These are phyloP conservation scores for Teleogryllus occipitalis DNA, from an alignment of 1,140 invertebrate species.

Conservation along the genomic window DNA sequence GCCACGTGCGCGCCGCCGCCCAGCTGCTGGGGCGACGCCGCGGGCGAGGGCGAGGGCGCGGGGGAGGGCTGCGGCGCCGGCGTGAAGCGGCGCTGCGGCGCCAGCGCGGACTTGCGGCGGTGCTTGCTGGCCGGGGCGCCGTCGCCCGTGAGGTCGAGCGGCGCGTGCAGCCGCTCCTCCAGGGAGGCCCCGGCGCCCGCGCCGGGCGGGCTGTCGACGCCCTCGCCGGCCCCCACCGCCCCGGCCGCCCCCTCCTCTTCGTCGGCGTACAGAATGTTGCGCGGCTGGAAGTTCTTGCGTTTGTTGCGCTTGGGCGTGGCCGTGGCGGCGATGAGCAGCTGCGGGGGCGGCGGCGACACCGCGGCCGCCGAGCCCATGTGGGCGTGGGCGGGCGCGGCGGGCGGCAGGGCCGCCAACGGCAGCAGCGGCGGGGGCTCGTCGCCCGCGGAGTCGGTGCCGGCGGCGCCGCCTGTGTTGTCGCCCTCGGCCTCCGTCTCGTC, in stretches of 20 bases:
- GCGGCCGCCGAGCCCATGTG: neutral
- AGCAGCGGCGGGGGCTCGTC: neutral
- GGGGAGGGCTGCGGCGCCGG: neutral
- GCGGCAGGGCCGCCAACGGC: too few species aligned
- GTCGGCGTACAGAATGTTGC: constrained; percentile 35
- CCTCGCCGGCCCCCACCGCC: constrained; percentile 1
- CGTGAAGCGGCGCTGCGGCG: constrained; percentile 10
- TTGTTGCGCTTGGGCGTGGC: constrained; percentile 34
- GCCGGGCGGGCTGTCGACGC: constrained; percentile 12
- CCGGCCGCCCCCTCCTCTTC: constrained; percentile 22
- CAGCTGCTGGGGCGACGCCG: neutral
- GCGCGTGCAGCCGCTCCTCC: constrained; percentile 18
- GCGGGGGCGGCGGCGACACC: neutral
- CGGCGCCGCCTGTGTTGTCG: neutral
- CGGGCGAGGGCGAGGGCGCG: too few species aligned
- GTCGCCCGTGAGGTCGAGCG: neutral
- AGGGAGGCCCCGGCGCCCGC: constrained; percentile 17
- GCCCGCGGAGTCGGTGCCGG: neutral
- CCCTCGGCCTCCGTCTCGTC: constrained; percentile 6
- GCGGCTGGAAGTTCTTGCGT: constrained; percentile 42
- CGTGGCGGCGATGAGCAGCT: neutral
- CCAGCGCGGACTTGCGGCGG: constrained; percentile 11
- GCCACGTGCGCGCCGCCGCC: too few species aligned
- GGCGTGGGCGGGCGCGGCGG: neutral
- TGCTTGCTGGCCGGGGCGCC: constrained; percentile 17